Evolutionary conservation across 2,888 invertebrate genomes (phyloP).

Genomic region (Drosophila colorata): DNA sequence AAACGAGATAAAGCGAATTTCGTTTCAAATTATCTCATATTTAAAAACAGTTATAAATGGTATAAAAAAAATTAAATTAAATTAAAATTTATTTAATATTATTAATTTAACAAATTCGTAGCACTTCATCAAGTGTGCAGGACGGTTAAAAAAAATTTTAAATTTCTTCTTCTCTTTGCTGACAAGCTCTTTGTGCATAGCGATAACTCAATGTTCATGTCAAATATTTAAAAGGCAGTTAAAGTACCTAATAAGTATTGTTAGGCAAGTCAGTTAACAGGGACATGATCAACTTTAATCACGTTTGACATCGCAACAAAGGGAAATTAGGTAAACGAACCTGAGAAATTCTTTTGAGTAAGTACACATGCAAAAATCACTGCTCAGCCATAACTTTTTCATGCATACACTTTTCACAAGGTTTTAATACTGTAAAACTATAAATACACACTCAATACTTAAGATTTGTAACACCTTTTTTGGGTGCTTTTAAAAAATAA

Average conservation of each 20-base stretch:
- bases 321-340: background rate
- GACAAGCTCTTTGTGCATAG: too few species aligned
- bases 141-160: too few species aligned
- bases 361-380: background rate
- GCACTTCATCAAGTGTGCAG: background rate
- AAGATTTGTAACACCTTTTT: too few species aligned
- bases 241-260: background rate
- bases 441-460: too few species aligned
- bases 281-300: background rate
- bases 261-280: background rate
- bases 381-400: background rate
- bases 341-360: too few species aligned
- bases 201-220: background rate
- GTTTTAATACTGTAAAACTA: too few species aligned
- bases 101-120: background rate
- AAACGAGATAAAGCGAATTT: background rate
- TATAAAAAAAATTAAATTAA: too few species aligned
- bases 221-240: background rate
- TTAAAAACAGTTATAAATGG: too few species aligned
- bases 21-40: background rate
- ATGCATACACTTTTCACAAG: background rate
- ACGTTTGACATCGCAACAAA: too few species aligned
- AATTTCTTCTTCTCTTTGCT: too few species aligned
- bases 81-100: too few species aligned
- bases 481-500: too few species aligned